Percentiles rank a stretch among this genome's conserved stretches.
Conservation (phyloP, 2,888 invertebrate genomes). For the Campoletis raptor region DNA sequence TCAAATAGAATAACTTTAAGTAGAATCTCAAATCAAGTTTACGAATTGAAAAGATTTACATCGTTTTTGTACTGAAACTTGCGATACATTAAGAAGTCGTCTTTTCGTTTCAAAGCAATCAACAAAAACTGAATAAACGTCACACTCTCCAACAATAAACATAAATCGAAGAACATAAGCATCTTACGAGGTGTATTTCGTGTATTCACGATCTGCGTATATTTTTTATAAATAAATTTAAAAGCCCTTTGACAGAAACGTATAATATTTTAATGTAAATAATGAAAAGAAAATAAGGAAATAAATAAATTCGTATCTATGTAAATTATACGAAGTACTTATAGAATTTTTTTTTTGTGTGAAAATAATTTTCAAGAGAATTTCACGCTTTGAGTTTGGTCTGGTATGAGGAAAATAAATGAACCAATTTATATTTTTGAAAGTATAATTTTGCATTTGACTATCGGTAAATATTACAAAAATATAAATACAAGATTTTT, state of each 20-base stretch:
- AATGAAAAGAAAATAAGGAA: conserved; percentile 8
- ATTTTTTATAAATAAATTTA: conserved; percentile 61
- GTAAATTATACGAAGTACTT: not conserved
- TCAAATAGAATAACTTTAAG: not conserved
- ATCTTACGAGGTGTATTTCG: conserved; percentile 25
- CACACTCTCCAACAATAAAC: conserved; percentile 5
- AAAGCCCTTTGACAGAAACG: conserved; percentile 23
- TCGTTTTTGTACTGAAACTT: conserved; percentile 23
- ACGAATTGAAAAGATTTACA: not conserved
- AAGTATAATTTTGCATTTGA: conserved; percentile 32
- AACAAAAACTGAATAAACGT: conserved; percentile 24
- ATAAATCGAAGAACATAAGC: not conserved
- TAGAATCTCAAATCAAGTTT: not conserved
- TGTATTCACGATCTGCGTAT: conserved; percentile 48
- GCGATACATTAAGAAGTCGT: conserved; percentile 39
- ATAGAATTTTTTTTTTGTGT: not conserved
- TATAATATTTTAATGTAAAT: conserved; percentile 41
- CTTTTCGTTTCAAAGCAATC: not conserved
- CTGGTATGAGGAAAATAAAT: not conserved
- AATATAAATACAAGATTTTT: conserved; percentile 53
- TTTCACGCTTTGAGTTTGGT: not conserved
- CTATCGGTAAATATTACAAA: conserved; percentile 25
- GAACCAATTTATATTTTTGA: not conserved
- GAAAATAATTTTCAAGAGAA: not conserved
- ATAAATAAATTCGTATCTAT: not conserved